Evolutionary conservation across 2,797 vertebrate genomes (phyloP), one percentile per base, ranked within the genome.

Genomic region (Cirrhinus mrigala): DNA sequence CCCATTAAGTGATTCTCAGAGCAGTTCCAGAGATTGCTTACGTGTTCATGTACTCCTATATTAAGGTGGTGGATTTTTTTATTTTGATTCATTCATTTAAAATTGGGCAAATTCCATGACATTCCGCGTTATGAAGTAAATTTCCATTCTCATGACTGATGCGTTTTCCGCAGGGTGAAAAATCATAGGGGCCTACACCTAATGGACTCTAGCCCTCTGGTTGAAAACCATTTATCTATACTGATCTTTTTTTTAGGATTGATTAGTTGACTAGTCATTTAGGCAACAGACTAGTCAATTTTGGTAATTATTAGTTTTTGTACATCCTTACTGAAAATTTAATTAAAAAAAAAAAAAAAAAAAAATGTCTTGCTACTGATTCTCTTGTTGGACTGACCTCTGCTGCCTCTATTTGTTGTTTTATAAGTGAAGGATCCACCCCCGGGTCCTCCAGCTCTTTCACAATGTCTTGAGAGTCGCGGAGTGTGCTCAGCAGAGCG

Each of bases 391-490:
- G 22, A 16, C 90, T 86, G 91, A 99, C 98, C 97, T 99, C 98
- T 8, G 98, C 98, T 0, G 98, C 98, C 90, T 99, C 98, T 29
- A 99, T 97, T 91, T 99, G 98, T 88, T 99, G 98, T 88, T 99
- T 99, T 94, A 99, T 99, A 93, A 99, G 98, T 12, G 98, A 99
- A 0, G 98, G 98, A 91, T 99, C 98, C 29, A 99, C 98, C 20
- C 98, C 98, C 0, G 98, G 98, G 91, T 97, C 98, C 93, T 99
- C 98, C 92, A 99, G 95, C 87, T 99, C 98, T 20, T 96, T 96
- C 64, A 99, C 96, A 0, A 99, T 98, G 76, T 99, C 98, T 91
- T 99, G 98, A 0, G 98, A 99, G 92, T 99, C 98, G 85, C 93
- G 94, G 84, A 99, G 97, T 29, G 98, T 99, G 85, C 97, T 97